Base-by-base conservation (phyloP, 2,113 vertebrate genomes). In the Rhabdomys dilectus region DNA sequence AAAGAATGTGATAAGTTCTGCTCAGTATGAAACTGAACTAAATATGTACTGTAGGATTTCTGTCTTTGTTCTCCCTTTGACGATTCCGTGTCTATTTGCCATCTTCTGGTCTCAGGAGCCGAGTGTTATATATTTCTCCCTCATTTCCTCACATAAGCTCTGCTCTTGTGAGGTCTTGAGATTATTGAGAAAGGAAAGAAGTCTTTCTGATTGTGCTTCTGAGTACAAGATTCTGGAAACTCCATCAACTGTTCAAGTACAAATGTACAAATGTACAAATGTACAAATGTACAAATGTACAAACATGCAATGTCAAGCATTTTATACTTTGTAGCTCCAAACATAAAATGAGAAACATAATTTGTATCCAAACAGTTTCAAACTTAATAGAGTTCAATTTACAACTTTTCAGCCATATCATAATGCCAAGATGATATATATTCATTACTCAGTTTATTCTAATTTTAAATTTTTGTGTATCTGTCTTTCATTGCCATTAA, bases 11-110 rank as follows among this genome's bases (percentile, higher is more conserved):
- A 10, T 12, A 2, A 3, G 26, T 17, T 77, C 60, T 29, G 60
- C 60, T 51, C 29, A 62, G n/a, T 26, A 9, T 12, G 26, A 31
- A 58, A 15, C 29, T 34, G 7, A 6, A 24, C 12, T 0, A 0
- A 1, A 2, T 2, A 36, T 5, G 12, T 58, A 15, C 45, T 26
- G 2, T 15, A 22, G 42, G 1, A 22, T 29, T 19, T 7, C 2
- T 82, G 12, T 51, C 34, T 34, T 45, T 26, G 21, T 42, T 0
- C 0, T 31, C 7, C 3, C 34, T 60, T 15, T 82, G 5, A 82
- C 7, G 53, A 24, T 6, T 6, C 53, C 13, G 1, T 11, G 56
- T 81, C 26, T 56, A 34, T n/a, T 5, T 56, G n/a, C 11, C 21
- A 45, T 53, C 48, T 21, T 36, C 16, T 51, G 0, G 21, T 48